Conservation (phyloP, 1,140 invertebrate genomes). For the Anastatus disparis region DNA sequence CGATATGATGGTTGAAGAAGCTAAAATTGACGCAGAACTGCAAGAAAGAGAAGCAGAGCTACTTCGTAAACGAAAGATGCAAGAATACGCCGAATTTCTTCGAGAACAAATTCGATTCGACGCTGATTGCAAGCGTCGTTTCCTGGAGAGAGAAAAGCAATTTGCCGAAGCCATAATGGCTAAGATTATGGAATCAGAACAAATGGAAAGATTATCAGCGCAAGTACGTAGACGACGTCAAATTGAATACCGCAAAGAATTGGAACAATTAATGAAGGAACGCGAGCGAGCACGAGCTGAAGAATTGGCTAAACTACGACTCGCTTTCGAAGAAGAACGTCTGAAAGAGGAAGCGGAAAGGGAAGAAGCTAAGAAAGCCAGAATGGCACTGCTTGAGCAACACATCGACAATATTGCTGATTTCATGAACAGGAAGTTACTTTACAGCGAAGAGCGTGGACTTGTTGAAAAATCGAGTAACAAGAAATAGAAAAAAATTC, state of each 20-base stretch:
- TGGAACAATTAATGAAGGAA: conserved; percentile 49
- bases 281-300: conserved; percentile 45
- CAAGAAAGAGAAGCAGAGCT: conserved; percentile 35
- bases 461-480: too few species aligned
- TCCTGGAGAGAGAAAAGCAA: conserved; percentile 45
- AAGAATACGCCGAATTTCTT: conserved; percentile 42
- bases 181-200: conserved; percentile 51
- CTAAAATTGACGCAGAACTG: conserved; percentile 39
- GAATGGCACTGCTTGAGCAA: conserved; percentile 46
- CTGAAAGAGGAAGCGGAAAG: conserved; percentile 83
- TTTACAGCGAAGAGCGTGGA: conserved; percentile 49
- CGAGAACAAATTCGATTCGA: conserved; percentile 51
- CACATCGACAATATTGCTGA: conserved; percentile 49
- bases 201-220: conserved; percentile 42
- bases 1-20: conserved; percentile 53
- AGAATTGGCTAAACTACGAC: conserved; percentile 41
- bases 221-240: conserved; percentile 47
- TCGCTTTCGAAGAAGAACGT: conserved; percentile 82
- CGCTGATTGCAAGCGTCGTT: conserved; percentile 44
- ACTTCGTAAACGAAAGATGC: conserved; percentile 33
- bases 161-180: conserved; percentile 51
- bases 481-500: too few species aligned
- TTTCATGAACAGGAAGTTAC: conserved; percentile 44
- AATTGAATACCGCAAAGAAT: conserved; percentile 49
- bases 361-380: conserved; percentile 42